Evolutionary conservation across 2,888 invertebrate species (phyloP).

Genomic region (Pseudococcus longispinus): DNA sequence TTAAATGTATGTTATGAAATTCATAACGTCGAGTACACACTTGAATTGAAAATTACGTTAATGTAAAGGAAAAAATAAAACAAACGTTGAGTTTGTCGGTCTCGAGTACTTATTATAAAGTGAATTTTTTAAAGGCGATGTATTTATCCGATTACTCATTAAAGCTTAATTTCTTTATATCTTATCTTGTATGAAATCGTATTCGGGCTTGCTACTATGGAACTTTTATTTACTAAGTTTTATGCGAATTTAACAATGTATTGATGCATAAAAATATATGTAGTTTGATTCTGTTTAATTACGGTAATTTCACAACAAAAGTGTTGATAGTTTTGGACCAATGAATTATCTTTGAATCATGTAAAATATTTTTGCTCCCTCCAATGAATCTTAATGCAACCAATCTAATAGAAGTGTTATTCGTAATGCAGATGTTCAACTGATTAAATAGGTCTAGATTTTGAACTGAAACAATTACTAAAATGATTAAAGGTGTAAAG

Average conservation of each 20-base stretch:
- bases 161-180: neutral
- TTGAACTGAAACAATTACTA: too few relatives aligned
- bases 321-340: too few relatives aligned
- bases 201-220: neutral
- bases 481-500: too few relatives aligned
- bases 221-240: neutral
- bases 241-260: neutral
- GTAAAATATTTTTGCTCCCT: too few relatives aligned
- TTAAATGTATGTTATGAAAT: neutral
- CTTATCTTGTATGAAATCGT: neutral
- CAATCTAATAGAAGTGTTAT: too few relatives aligned
- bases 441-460: too few relatives aligned
- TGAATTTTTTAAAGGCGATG: neutral
- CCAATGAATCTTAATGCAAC: too few relatives aligned
- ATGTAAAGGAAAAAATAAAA: neutral
- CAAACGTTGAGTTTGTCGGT: neutral
- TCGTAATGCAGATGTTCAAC: too few relatives aligned
- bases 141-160: constrained; percentile 13
- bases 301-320: too few relatives aligned
- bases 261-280: neutral
- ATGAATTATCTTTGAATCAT: too few relatives aligned
- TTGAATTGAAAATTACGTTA: neutral
- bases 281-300: too few relatives aligned
- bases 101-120: neutral
- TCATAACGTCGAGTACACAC: neutral